phyloP scores from a whole-genome alignment of 2,113 vertebrate species.

The Gavialis gangeticus region DNA sequence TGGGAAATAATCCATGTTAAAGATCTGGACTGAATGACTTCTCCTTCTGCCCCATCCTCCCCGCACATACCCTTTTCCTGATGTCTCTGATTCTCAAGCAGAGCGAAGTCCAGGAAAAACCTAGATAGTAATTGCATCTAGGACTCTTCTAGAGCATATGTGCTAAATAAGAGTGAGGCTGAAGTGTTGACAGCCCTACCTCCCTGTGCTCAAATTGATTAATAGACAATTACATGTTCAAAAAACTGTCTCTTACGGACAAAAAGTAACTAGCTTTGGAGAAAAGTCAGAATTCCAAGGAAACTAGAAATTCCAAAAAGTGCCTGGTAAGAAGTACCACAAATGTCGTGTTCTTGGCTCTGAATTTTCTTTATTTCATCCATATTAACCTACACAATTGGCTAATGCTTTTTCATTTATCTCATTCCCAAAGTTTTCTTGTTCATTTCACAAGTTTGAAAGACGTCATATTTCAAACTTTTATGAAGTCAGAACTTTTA shows the following conservation, averaged over 20 bases:
- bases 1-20: no score
- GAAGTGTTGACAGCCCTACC: background rate
- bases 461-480: no score
- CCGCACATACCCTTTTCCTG: background rate
- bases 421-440: no score
- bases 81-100: background rate
- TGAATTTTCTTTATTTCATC: background rate
- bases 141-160: background rate
- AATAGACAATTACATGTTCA: no score
- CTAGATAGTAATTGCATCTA: background rate
- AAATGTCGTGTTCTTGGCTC: background rate
- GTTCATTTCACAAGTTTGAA: no score
- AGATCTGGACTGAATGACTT: no score
- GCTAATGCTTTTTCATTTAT: background rate
- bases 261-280: background rate
- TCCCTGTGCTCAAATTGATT: background rate
- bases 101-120: background rate
- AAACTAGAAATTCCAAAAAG: background rate
- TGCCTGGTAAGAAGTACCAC: background rate
- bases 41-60: no score
- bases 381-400: background rate
- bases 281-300: background rate
- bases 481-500: no score
- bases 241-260: no score
- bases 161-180: background rate